Evolutionary conservation across 2,888 invertebrate genomes (phyloP).

Genomic region (Tortricodes alternella): DNA sequence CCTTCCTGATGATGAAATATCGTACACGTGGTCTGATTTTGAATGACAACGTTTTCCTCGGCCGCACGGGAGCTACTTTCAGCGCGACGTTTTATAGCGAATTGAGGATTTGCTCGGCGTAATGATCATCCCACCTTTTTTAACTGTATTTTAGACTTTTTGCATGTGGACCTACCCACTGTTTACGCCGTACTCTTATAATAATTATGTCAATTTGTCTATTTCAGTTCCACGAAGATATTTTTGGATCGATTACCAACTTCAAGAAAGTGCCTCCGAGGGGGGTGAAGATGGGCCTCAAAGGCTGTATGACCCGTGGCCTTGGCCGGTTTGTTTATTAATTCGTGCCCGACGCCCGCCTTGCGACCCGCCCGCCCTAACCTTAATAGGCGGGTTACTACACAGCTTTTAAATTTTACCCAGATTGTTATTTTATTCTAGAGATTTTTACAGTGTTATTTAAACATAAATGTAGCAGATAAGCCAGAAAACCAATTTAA

Average conservation of each 20-base stretch:
- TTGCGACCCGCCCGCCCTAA: conserved; percentile 61
- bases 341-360: conserved; percentile 69
- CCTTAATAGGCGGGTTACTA: conserved; percentile 74
- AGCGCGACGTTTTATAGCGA: conserved; percentile 74
- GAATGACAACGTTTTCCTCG: conserved; percentile 86
- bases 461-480: background rate
- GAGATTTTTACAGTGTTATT: conserved; percentile 32
- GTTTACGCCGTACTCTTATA: background rate
- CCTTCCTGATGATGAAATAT: conserved; percentile 87
- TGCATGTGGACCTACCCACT: background rate
- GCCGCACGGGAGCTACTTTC: conserved; percentile 65
- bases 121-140: conserved; percentile 58
- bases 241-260: no score
- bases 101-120: conserved; percentile 67
- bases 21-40: conserved; percentile 89
- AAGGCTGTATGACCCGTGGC: conserved; percentile 65
- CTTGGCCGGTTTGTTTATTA: conserved; percentile 79
- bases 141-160: background rate
- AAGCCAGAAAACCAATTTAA: background rate
- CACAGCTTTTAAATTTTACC: conserved; percentile 70
- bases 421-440: conserved; percentile 67
- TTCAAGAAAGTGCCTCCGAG: conserved; percentile 46
- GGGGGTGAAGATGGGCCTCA: conserved; percentile 58
- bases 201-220: no score
- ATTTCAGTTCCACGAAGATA: no score